Evolutionary conservation across 1,140 invertebrate genomes (phyloP), one percentile per base, ranked within the genome.

Genomic region (Achroia grisella): DNA sequence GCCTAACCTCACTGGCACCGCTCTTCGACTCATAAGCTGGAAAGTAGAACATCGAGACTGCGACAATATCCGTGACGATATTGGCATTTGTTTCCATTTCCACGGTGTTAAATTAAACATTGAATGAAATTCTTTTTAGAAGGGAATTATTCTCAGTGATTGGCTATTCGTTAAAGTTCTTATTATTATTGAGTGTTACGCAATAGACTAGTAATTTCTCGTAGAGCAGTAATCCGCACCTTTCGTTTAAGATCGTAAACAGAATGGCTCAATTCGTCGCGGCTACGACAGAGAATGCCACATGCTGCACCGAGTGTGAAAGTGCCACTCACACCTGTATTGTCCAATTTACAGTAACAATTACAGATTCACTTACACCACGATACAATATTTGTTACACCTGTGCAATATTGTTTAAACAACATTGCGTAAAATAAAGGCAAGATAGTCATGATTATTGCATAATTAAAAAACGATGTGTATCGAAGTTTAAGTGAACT

Each of bases 21-120:
- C 17, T 23, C 17, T 23, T 23, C 33, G 31, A 23, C 51, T 44
- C 42, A 44, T 36, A 37, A 59, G 47, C 39, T 32, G 42, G 44
- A 72, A 82, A 77, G 62, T 81, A 56, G 73, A 57, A 77, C 77
- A 66, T 6, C 55, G 35, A 35, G 43, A 44, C 41, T 31, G 43
- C 54, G 44, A 51, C 44, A 50, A 56, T 56, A 48, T 47, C 41
- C 36, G 46, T 43, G 27, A 37, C 39, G 14, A 35, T 32, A 17
- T 12, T 28, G 28, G 29, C 33, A n/a, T n/a, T n/a, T 23, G 17
- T 23, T 23, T 23, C n/a, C n/a, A 6, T 23, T 23, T 23, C 17
- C 6, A 23, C 17, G 6, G 17, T 23, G 17, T 6, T 23, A 23
- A 23, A 23, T 23, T 23, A 23, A 23, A 23, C 17, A 23, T 23